phyloP scores from a whole-genome alignment of 92 coral and sea anemone species.

The Zoanthus solanderi region DNA sequence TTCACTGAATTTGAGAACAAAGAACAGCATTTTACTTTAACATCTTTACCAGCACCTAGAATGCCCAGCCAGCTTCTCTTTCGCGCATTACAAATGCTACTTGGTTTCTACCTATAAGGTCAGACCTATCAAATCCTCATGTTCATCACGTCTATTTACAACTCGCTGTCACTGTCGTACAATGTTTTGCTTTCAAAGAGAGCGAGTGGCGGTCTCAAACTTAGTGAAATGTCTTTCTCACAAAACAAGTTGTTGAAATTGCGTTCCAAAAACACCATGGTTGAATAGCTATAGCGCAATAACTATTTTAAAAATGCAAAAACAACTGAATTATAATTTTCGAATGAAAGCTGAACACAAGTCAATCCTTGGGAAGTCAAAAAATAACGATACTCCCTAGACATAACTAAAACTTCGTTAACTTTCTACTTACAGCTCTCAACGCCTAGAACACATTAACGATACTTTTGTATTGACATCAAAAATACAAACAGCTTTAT shows the following conservation, averaged over 20 bases:
- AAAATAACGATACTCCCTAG: no score
- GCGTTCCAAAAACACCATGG: neutral
- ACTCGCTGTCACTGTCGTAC: neutral
- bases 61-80: slow-evolving; percentile 49
- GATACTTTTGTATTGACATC: neutral
- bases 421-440: no score
- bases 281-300: neutral
- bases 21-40: slow-evolving; percentile 30
- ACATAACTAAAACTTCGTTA: no score
- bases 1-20: slow-evolving; percentile 32
- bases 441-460: neutral
- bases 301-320: no score
- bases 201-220: neutral
- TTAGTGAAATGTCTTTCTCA: slow-evolving; percentile 11
- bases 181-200: slow-evolving; percentile 13
- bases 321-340: neutral
- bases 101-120: slow-evolving; percentile 46
- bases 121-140: slow-evolving; percentile 38
- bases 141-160: slow-evolving; percentile 32
- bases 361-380: no score
- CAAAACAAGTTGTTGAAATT: neutral
- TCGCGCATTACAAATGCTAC: slow-evolving; percentile 53
- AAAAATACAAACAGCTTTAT: neutral
- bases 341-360: neutral
- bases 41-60: slow-evolving; percentile 37